phyloP scores from a whole-genome alignment of 2,888 invertebrate species.

The Leptura quadrifasciata region DNA sequence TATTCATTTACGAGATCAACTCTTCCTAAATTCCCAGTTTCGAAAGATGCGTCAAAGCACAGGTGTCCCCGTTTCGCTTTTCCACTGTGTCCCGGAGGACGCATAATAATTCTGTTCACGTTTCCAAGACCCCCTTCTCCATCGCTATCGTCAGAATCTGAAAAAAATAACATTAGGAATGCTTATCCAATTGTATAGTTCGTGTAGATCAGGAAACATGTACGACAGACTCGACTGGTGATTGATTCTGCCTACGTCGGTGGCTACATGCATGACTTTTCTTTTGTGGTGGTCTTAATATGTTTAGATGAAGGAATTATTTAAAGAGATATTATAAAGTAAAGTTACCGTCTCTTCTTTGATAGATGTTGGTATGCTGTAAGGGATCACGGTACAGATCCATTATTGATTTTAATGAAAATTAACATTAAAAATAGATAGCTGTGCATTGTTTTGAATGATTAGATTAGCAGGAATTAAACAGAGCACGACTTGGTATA shows the following conservation, averaged over 20 bases:
- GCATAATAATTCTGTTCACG: constrained; percentile 89
- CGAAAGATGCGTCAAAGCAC: constrained; percentile 97
- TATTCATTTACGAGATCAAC: constrained; percentile 95
- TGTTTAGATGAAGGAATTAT: no score
- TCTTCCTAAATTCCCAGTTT: constrained; percentile 96
- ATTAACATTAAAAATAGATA: constrained; percentile 18
- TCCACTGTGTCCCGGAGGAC: constrained; percentile 94
- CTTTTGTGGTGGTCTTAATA: no score
- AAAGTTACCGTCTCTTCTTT: constrained; percentile 67
- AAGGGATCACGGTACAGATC: constrained; percentile 66
- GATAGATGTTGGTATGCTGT: constrained; percentile 81
- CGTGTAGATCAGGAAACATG: no score
- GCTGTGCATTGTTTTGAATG: constrained; percentile 23
- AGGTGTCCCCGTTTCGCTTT: constrained; percentile 97
- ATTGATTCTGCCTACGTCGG: no score
- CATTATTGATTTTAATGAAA: constrained; percentile 41
- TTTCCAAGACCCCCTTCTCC: constrained; percentile 96
- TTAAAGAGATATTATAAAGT: neutral
- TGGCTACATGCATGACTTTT: no score
- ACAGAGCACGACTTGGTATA: constrained; percentile 36
- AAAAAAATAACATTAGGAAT: constrained; percentile 50
- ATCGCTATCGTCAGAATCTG: constrained; percentile 94
- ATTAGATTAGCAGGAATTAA: constrained; percentile 27
- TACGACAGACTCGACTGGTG: no score
- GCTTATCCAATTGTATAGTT: no score